Evolutionary conservation across 2,888 invertebrate species (phyloP).

Genomic region (Cybosia mesomella): DNA sequence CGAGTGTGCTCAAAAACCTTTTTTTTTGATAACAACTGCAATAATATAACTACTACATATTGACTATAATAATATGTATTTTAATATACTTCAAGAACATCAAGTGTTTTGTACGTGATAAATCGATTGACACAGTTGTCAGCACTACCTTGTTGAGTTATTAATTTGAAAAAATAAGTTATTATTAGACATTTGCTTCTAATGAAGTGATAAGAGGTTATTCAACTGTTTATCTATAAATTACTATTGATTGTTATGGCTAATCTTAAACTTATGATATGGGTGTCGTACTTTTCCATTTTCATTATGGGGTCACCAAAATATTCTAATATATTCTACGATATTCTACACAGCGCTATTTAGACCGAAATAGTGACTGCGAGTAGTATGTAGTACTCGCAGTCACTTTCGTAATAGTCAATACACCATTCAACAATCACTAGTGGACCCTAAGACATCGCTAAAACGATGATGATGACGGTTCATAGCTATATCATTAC

Average conservation of each 20-base stretch:
- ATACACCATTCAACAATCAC: too few relatives aligned
- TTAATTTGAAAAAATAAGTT: background rate
- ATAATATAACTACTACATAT: background rate
- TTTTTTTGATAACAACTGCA: background rate
- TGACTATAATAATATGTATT: background rate
- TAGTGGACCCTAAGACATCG: too few relatives aligned
- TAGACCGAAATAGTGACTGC: too few relatives aligned
- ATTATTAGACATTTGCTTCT: background rate
- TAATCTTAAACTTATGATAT: background rate
- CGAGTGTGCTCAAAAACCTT: background rate
- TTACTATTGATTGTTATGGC: background rate
- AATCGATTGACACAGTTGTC: background rate
- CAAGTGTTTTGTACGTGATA: background rate
- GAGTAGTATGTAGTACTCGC: too few relatives aligned
- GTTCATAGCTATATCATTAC: too few relatives aligned
- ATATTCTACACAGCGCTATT: too few relatives aligned
- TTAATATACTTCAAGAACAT: background rate
- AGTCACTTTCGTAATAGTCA: too few relatives aligned
- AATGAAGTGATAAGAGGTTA: background rate
- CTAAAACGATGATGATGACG: too few relatives aligned
- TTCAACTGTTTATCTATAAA: background rate
- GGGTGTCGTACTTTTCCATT: background rate
- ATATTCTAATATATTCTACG: too few relatives aligned
- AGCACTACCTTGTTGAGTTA: background rate
- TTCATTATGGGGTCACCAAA: background rate